Percentiles rank a stretch among this genome's conserved stretches.
Conservation (phyloP, 2,888 invertebrate species). For the Thysanoteuthis rhombus region DNA sequence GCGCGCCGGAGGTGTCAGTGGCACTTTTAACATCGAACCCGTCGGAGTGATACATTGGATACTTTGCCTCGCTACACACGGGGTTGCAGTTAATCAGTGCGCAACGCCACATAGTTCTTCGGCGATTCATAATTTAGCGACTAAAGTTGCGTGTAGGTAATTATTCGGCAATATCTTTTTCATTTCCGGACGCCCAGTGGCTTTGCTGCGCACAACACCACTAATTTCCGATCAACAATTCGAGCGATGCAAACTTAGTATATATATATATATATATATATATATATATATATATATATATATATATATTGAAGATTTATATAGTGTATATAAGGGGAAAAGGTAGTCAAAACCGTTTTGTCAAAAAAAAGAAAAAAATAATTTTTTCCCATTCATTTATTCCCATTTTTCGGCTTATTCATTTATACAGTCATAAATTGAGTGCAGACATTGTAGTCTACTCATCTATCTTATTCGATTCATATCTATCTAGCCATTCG, state of each 20-base stretch:
- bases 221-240: conserved; percentile 12
- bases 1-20: not conserved
- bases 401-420: not conserved
- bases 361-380: not conserved
- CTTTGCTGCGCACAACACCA: not conserved
- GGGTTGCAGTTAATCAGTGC: conserved; percentile 12
- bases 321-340: not conserved
- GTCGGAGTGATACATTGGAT: not conserved
- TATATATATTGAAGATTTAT: not conserved
- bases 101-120: not conserved
- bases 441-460: not conserved
- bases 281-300: not conserved
- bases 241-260: not conserved
- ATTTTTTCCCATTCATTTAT: not conserved
- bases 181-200: not conserved
- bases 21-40: not conserved
- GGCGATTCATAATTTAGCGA: not conserved
- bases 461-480: not conserved
- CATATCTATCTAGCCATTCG: too few species aligned
- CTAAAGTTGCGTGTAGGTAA: not conserved
- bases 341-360: not conserved
- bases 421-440: not conserved
- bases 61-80: not conserved
- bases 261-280: not conserved
- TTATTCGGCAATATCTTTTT: conserved; percentile 12